A percentile compares a stretch with the other conserved stretches of the same genome.
These are phyloP conservation scores for Maconellicoccus hirsutus DNA, from an alignment of 1,140 invertebrate species.

Conservation along the genomic window DNA sequence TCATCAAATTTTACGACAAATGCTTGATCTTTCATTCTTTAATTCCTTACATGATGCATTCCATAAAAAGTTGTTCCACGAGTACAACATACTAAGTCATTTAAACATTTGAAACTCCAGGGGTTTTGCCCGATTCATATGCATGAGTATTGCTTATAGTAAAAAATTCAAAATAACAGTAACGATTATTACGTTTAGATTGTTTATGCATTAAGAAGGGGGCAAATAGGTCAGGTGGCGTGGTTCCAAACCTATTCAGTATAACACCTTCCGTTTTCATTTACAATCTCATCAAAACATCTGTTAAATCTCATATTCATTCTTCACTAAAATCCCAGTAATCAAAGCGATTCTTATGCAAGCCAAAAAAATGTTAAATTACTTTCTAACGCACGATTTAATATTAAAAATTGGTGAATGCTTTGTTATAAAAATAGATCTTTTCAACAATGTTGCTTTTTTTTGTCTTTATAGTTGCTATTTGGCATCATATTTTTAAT, in stretches of 20 bases:
- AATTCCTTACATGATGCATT: too few relatives aligned
- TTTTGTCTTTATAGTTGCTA: background rate
- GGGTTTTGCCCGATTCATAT: too few relatives aligned
- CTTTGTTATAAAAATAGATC: slow-evolving; percentile 1
- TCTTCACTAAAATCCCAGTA: background rate
- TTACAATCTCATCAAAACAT: slow-evolving; percentile 21
- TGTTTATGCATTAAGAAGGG: background rate
- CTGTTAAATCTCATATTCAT: slow-evolving; percentile 21
- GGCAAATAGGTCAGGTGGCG: slow-evolving; percentile 16
- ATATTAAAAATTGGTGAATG: slow-evolving; percentile 15
- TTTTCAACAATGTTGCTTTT: background rate
- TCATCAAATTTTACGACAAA: too few relatives aligned
- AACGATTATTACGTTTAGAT: background rate
- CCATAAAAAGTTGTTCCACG: too few relatives aligned
- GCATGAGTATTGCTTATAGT: too few relatives aligned
- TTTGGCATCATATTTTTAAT: background rate
- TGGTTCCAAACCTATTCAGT: slow-evolving; percentile 12
- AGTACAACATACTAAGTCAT: too few relatives aligned
- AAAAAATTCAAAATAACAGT: too few relatives aligned
- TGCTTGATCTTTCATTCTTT: too few relatives aligned
- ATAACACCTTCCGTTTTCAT: slow-evolving; percentile 9
- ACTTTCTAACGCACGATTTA: background rate
- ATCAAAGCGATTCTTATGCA: slow-evolving; percentile 9
- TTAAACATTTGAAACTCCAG: too few relatives aligned
- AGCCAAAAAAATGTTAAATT: slow-evolving; percentile 14